These are phyloP conservation scores for Tragulus kanchil DNA, from an alignment of 2,113 vertebrate genomes.

Conservation along the genomic window DNA sequence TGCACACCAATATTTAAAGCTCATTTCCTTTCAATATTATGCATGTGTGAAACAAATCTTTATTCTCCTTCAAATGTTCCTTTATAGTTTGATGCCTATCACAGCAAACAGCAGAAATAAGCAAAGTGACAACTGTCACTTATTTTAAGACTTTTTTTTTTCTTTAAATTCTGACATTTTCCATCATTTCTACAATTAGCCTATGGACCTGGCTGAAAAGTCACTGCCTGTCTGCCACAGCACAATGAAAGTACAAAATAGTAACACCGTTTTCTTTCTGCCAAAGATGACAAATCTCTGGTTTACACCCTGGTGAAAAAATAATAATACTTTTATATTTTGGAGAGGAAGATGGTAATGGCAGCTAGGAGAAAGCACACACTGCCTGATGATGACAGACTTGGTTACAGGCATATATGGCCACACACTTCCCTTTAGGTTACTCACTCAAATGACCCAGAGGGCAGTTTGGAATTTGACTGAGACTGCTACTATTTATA, in stretches of 20 bases:
- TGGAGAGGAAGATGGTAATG: not conserved
- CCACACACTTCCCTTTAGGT: not conserved
- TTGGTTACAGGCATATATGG: not conserved
- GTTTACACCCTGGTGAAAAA: not conserved
- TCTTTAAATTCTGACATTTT: conserved; percentile 48
- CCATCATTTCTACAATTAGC: conserved; percentile 75
- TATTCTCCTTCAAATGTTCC: conserved; percentile 67
- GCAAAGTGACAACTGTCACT: conserved; percentile 81
- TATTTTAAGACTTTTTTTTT: conserved; percentile 56
- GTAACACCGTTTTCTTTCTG: conserved; percentile 76
- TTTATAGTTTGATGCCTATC: conserved; percentile 66
- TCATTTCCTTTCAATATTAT: conserved; percentile 74
- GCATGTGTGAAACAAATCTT: conserved; percentile 66
- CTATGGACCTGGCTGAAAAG: conserved; percentile 73
- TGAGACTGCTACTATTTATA: not conserved
- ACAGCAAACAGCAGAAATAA: conserved; percentile 75
- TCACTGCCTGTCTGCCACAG: conserved; percentile 56
- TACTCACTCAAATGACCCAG: not conserved
- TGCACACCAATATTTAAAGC: conserved; percentile 67
- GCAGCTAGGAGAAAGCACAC: rapidly evolving
- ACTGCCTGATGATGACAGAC: not conserved
- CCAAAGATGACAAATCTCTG: conserved; percentile 79
- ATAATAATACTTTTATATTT: too few relatives aligned
- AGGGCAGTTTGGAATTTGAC: not conserved
- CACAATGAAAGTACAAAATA: conserved; percentile 76